Base-by-base conservation (phyloP, 2,888 invertebrate genomes). In the Camptogramma bilineatum region DNA sequence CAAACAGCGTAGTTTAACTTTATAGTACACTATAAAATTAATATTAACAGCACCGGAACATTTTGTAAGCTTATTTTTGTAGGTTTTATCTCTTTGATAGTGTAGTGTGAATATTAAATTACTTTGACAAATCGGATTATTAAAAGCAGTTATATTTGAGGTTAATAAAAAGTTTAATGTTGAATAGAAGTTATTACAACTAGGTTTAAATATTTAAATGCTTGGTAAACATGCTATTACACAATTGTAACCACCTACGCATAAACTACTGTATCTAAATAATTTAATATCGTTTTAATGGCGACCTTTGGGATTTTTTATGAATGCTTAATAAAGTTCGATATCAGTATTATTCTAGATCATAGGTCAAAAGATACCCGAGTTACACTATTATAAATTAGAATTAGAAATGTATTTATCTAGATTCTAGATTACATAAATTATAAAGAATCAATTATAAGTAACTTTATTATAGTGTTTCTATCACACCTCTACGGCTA, bases 61-160 rank as follows among this genome's bases (percentile, higher is more conserved):
- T 58, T 61, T 62, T 46, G 68, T 54, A 64, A 55, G 60, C 61
- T 44, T 57, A 66, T 52, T 57, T 64, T 62, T 63, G 58, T 66
- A 53, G 55, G 59, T 51, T 13, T 28, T 54, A 51, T 57, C 50
- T 16, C 21, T 60, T 67, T 69, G 58, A 64, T 62, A 63, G 52
- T 53, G 24, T 31, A 52, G 68, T 69, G 69, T 68, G 69, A 69
- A 68, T 69, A 50, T 68, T 47, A 64, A 64, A 66, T 68, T 66
- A 64, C 54, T 59, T 55, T 64, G 48, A 52, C 52, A 48, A 54
- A 68, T 64, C 53, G 65, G 56, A 70, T 62, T 66, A 52, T 52
- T 51, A n/a, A 54, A 61, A 58, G 46, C 52, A 52, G 16, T 24
- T 57, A 61, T 50, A 50, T 53, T 52, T 62, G 46, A 34, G 58